Evolutionary conservation across 2,113 vertebrate species (phyloP), one percentile per base, ranked within the genome.

Genomic region (Bothrops jararaca): DNA sequence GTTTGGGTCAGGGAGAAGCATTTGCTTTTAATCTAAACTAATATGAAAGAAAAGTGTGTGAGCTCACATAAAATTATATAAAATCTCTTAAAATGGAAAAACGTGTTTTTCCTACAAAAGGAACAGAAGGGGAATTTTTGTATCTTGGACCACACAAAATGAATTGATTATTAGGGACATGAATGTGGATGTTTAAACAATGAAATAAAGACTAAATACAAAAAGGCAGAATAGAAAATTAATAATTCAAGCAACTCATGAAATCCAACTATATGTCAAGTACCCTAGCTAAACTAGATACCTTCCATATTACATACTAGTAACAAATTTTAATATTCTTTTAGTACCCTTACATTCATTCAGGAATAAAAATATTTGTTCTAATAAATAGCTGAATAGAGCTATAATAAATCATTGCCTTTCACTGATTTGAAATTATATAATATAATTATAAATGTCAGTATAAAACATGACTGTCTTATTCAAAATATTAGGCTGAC

Each of bases 21-120:
- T 99, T 99, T 99, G 98, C 98, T 99, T 99, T 98, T 98, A 98
- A 99, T 99, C 98, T 98, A 92, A 98, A 97, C 97, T 97, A 97
- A 97, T 97, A 96, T 94, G 97, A 97, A 96, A 97, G 97, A 97
- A 97, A 93, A 90, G 89, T 48, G 20, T 64, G 80, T 64, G 80
- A 97, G 95, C 96, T 95, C 95, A 97, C 98, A 98, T 34, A 98
- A 95, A 99, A 98, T 98, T 99, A 99, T 98, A 98, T 98, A 98
- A 90, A 98, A 98, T 98, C 98, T 98, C 97, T 97, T 97, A 97
- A 99, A 99, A 99, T 99, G 98, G 98, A 99, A 99, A 50, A 98
- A 95, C 99, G 99, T 97, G 95, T 98, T 98, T 98, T 98, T 98
- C 97, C 97, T 98, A 98, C 98, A 98, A 98, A 98, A 98, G 98